A percentile compares a stretch with the other conserved stretches of the same genome.
phyloP scores from a whole-genome alignment of 2,113 vertebrate genomes.

The Scomber colias region DNA sequence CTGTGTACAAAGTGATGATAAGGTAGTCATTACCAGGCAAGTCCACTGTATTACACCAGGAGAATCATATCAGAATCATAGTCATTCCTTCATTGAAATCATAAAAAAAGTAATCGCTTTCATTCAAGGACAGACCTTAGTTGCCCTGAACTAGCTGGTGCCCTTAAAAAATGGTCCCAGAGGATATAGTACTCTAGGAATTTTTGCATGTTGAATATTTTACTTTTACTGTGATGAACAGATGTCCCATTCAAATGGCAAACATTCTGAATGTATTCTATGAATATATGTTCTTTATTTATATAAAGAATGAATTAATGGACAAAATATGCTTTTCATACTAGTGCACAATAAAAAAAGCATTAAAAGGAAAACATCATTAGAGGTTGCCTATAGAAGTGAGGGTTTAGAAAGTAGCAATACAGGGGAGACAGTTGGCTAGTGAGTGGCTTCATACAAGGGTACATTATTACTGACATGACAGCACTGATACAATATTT shows the following conservation, averaged over 20 bases:
- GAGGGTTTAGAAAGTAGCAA: background rate
- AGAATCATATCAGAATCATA: too few relatives aligned
- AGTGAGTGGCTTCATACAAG: background rate
- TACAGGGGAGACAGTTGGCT: background rate
- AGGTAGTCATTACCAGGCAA: too few relatives aligned
- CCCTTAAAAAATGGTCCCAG: conserved; percentile 4
- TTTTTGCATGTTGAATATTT: conserved; percentile 23
- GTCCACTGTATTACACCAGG: too few relatives aligned
- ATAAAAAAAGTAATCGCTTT: background rate
- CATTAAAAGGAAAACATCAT: background rate
- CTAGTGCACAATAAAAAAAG: background rate
- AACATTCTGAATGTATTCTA: background rate
- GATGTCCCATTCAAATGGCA: background rate
- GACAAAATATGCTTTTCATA: background rate
- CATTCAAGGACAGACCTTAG: background rate
- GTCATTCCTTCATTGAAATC: background rate
- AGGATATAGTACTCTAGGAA: background rate
- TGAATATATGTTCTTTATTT: too few relatives aligned
- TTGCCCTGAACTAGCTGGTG: background rate
- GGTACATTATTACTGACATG: conserved; percentile 10
- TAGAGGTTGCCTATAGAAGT: background rate
- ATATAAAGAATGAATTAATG: background rate
- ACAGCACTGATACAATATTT: conserved; percentile 16
- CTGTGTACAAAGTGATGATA: too few relatives aligned
- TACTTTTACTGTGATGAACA: background rate